Percentiles rank a stretch among this genome's conserved stretches.
Conservation (phyloP, 2,888 invertebrate species). For the Mythimna pallens region DNA sequence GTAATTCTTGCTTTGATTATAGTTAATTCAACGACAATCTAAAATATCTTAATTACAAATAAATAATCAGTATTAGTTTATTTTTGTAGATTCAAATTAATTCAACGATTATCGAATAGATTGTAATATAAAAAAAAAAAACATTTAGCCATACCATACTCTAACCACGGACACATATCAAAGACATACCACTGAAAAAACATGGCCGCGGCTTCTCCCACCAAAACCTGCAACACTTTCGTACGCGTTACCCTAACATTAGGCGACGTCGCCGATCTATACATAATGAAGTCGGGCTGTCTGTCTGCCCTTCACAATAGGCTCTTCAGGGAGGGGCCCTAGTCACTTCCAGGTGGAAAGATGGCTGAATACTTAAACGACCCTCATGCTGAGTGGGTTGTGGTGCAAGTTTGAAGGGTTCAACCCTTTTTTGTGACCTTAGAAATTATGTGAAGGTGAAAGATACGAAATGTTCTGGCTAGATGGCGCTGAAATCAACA, state of each 20-base stretch:
- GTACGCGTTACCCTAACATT: slow-evolving; percentile 28
- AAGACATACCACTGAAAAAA: slow-evolving; percentile 10
- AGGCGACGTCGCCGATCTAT: slow-evolving; percentile 63
- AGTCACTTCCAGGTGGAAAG: slow-evolving; percentile 87
- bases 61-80: too few relatives aligned
- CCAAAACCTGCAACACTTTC: slow-evolving; percentile 51
- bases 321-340: slow-evolving; percentile 74
- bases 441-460: background rate
- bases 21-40: background rate
- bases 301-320: slow-evolving; percentile 85
- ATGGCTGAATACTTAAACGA: slow-evolving; percentile 84
- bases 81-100: too few relatives aligned
- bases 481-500: too few relatives aligned
- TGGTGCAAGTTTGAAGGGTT: slow-evolving; percentile 59
- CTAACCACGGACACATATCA: background rate
- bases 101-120: background rate
- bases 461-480: too few relatives aligned
- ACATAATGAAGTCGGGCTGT: slow-evolving; percentile 73
- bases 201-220: slow-evolving; percentile 32
- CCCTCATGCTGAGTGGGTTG: slow-evolving; percentile 67
- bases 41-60: too few relatives aligned
- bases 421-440: background rate
- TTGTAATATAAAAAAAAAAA: background rate
- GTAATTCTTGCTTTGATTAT: too few relatives aligned
- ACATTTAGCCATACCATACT: background rate